Conservation (phyloP, 1,140 invertebrate genomes). For the Aphis craccivora region DNA sequence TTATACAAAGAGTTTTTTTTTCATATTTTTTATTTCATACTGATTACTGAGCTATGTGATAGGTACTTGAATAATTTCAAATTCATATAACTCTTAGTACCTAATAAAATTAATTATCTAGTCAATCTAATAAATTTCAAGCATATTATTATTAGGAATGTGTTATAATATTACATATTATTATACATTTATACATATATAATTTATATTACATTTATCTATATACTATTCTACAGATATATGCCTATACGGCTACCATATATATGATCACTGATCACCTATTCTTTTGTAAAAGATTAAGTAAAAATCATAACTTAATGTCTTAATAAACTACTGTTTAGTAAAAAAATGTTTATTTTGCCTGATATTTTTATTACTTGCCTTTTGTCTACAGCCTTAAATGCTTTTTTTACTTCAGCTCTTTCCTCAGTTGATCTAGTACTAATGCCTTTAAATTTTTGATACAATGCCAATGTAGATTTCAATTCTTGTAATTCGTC, state of each 20-base stretch:
- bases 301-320: background rate
- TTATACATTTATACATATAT: too few relatives aligned
- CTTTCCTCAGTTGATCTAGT: slow-evolving; percentile 33
- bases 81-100: too few relatives aligned
- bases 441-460: slow-evolving; percentile 32
- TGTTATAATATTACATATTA: too few relatives aligned
- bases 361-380: background rate
- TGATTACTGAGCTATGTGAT: too few relatives aligned
- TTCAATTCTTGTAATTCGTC: slow-evolving; percentile 46
- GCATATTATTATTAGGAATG: too few relatives aligned
- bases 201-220: too few relatives aligned
- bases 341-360: background rate
- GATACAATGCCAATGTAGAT: slow-evolving; percentile 26
- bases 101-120: too few relatives aligned
- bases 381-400: slow-evolving; percentile 50
- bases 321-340: background rate
- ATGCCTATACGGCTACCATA: background rate
- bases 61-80: too few relatives aligned
- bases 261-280: background rate
- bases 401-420: slow-evolving; percentile 56
- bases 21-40: too few relatives aligned
- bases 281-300: background rate
- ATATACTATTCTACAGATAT: background rate
- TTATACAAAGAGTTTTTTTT: too few relatives aligned
- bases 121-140: too few relatives aligned